Evolutionary conservation across 1,140 invertebrate genomes (phyloP), one percentile per base, ranked within the genome.

Genomic region (Hirudo medicinalis): DNA sequence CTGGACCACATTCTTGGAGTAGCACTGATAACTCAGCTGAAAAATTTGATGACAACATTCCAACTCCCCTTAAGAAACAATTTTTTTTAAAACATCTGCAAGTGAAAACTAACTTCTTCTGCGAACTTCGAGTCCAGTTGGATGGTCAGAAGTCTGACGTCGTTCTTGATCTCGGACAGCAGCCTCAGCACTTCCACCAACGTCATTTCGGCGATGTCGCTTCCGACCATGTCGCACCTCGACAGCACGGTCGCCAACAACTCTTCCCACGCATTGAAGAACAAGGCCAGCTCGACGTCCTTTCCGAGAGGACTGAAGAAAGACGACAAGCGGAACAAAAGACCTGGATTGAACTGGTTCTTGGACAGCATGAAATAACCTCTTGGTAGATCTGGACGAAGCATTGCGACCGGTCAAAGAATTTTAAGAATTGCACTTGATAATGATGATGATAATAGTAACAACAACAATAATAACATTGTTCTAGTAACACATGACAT

Each of bases 251-350:
- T 63, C 13, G 57, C 22, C 57, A 63, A n/a, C 29, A 63, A 13
- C 22, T 63, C 29, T 6, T 63, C 57, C 57, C 57, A 63, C 9
- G 22, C 29, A 6, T 63, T 63, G 57, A 63, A 63, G 29, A 63
- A 63, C 22, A 25, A n/a, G 15, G 22, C 22, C 57, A 63, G 57
- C 17, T 32, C 22, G 3, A 32, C 22, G 57, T 63, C 57, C 19
- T 25, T 25, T 2, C 57, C 57, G 57, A 70, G n/a, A 49, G 69
- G 69, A 70, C 70, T 71, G 70, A 71, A 32, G 55, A 60, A 29
- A 3, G 54, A n/a, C 3, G 70, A 57, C 5, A 71, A n/a, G 1
- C 70, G 53, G 36, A 71, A 71, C 27, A 71, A 17, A 20, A 71
- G 29, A 9, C 54, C 54, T 2, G 70, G 70, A 19, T 36, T 25